phyloP scores from a whole-genome alignment of 1,140 invertebrate species.

The Drosophila repleta region DNA sequence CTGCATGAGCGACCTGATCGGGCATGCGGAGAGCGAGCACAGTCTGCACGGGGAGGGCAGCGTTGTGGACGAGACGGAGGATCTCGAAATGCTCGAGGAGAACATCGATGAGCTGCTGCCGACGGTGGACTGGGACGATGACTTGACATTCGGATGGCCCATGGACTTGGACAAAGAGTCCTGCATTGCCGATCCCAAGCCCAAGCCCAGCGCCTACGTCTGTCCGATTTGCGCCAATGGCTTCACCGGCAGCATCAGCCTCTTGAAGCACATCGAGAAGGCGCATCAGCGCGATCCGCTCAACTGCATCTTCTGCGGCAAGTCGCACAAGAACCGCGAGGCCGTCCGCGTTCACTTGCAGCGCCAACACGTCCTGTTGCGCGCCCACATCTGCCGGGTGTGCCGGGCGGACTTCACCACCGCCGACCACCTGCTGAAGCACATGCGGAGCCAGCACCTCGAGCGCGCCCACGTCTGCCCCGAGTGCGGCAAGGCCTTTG shows the following conservation, averaged over 20 bases:
- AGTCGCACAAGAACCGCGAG: slow-evolving; percentile 52
- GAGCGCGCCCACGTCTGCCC: slow-evolving; percentile 36
- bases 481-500: slow-evolving; percentile 55
- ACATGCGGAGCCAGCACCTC: slow-evolving; percentile 46
- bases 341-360: slow-evolving; percentile 57
- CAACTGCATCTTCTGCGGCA: slow-evolving; percentile 59
- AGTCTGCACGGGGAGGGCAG: slow-evolving; percentile 40
- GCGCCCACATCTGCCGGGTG: slow-evolving; percentile 43
- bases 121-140: slow-evolving; percentile 64
- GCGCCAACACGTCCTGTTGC: slow-evolving; percentile 60
- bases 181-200: slow-evolving; percentile 56
- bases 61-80: slow-evolving; percentile 59
- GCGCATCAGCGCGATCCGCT: slow-evolving; percentile 43
- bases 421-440: slow-evolving; percentile 61
- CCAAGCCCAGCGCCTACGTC: slow-evolving; percentile 54
- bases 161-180: slow-evolving; percentile 59
- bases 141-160: slow-evolving; percentile 67
- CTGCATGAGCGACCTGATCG: slow-evolving; percentile 39
- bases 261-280: slow-evolving; percentile 49
- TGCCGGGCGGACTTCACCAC: slow-evolving; percentile 64
- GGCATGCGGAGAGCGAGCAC: slow-evolving; percentile 55
- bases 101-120: slow-evolving; percentile 68
- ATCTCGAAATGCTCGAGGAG: slow-evolving; percentile 70
- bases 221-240: slow-evolving; percentile 70
- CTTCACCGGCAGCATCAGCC: slow-evolving; percentile 57